Evolutionary conservation across 2,113 vertebrate genomes (phyloP).

Genomic region (Brachyhypopomus occidentalis): DNA sequence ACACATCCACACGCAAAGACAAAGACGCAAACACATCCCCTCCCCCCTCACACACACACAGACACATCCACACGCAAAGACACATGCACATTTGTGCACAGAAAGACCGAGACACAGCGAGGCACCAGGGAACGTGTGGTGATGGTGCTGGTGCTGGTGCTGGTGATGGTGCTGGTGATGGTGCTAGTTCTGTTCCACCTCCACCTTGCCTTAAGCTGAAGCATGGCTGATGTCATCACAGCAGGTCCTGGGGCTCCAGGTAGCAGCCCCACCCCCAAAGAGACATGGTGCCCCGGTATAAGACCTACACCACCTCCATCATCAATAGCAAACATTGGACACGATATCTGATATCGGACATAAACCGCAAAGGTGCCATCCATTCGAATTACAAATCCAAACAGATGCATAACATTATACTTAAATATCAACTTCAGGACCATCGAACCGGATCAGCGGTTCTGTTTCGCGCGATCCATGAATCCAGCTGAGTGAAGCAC

Average conservation of each 20-base stretch:
- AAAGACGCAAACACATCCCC: no score
- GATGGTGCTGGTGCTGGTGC: not conserved
- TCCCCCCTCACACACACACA: not conserved
- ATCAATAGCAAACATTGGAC: not conserved
- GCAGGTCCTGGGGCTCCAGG: constrained; percentile 10
- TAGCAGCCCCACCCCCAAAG: not conserved
- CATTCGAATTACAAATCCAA: no score
- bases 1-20: not conserved
- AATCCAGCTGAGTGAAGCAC: not conserved
- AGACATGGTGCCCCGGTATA: not conserved
- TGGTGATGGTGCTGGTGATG: not conserved
- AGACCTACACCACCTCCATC: constrained; percentile 2
- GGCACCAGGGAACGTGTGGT: not conserved
- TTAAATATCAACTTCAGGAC: not conserved
- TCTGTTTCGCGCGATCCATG: not conserved
- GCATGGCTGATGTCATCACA: constrained; percentile 10
- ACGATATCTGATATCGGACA: not conserved
- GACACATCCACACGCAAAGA: not conserved
- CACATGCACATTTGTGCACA: no score
- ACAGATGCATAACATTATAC: no score
- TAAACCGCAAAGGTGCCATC: not conserved
- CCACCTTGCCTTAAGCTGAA: constrained; percentile 1
- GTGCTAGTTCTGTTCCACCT: not conserved
- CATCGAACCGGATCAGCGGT: not conserved
- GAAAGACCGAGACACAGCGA: not conserved